Base-by-base conservation (phyloP, 2,888 invertebrate species). In the Tethea ocularis region DNA sequence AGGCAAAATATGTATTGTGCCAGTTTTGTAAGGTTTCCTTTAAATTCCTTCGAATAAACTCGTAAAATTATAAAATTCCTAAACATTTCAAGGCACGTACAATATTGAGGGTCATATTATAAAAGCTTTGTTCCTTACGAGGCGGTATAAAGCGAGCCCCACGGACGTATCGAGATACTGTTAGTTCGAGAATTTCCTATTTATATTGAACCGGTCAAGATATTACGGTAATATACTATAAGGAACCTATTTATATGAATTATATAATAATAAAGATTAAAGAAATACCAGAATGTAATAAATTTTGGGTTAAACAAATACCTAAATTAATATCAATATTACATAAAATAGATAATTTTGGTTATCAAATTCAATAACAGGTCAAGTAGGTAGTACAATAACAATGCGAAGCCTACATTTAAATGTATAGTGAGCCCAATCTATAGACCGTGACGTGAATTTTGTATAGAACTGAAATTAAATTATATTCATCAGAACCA, bases 401-500 rank as follows among this genome's bases (percentile, higher is more conserved):
- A 51, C 13, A 29, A 51, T 33, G 20, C 24, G 41, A 56, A 46
- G 38, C 24, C 10, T 51, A 15, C 17, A 26, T 29, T n/a, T 8
- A 10, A 33, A 53, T 33, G 36, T 20, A 54, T 36, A 3, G 17
- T 26, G 33, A 54, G 11, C 20, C 17, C 20, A 33, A 33, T 54
- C 33, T 11, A 20, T 23, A 13, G 26, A n/a, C 41, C 38, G 26
- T n/a, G 53, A 17, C 33, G 57, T 57, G 22, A 59, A 66, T 58
- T 58, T 54, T 57, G 57, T 60, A 51, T 60, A 57, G 62, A 33
- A 56, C 22, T 57, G 66, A 64, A 73, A 72, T 71, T 70, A 63
- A 75, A 71, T 70, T 66, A 68, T 59, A 71, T 69, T 73, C 61
- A 72, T 66, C 65, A 68, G 65, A 80, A 73, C 72, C 76, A 78